Percentiles rank a stretch among this genome's conserved stretches.
These are phyloP conservation scores for Hassar affinis DNA, from an alignment of 2,113 vertebrate genomes.

Conservation along the genomic window DNA sequence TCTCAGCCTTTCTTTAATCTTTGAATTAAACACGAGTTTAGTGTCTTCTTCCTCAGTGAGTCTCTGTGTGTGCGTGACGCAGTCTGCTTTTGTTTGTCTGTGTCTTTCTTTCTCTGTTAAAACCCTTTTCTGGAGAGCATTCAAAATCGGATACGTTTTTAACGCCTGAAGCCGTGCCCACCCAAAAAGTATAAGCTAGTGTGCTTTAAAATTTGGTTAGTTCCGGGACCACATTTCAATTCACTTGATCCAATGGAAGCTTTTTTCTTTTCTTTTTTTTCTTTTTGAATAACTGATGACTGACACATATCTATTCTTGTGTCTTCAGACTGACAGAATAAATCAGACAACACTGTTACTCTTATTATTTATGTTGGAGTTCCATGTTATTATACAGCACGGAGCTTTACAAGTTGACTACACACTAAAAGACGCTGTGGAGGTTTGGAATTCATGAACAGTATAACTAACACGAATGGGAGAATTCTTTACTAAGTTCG, in stretches of 20 bases:
- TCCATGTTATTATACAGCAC: not conserved
- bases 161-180: not conserved
- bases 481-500: not conserved
- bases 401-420: constrained; percentile 14
- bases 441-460: constrained; percentile 13
- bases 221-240: constrained; percentile 10
- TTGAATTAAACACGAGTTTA: constrained; percentile 55
- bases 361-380: not conserved
- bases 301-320: not conserved
- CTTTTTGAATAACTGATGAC: not conserved
- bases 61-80: not conserved
- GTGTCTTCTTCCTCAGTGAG: constrained; percentile 31
- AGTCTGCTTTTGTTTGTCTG: constrained; percentile 16
- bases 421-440: constrained; percentile 32
- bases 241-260: not conserved
- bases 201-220: constrained; percentile 2
- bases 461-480: not conserved
- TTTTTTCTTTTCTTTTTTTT: not conserved
- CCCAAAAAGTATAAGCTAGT: not conserved
- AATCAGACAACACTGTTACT: constrained; percentile 21
- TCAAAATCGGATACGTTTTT: not conserved
- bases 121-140: not conserved
- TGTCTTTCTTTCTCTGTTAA: not conserved
- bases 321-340: constrained; percentile 18
- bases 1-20: constrained; percentile 58